Percentiles rank a stretch among this genome's conserved stretches.
Evolutionary conservation across 2,113 vertebrate species (phyloP).

Genomic region (Notarius quadriscutis): DNA sequence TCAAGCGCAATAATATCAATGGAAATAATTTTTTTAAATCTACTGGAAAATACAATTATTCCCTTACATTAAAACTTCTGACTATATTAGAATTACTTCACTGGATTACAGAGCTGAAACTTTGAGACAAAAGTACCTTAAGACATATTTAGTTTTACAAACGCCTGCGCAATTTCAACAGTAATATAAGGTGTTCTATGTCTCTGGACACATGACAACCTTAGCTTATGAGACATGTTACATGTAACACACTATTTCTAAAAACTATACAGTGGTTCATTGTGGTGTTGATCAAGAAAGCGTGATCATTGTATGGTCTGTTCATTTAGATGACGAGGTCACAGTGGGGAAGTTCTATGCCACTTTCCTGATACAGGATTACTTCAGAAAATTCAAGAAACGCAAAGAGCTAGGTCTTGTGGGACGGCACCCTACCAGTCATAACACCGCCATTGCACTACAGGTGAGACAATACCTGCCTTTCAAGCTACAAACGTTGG

Average conservation of each 20-base stretch:
- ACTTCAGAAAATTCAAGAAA: slow-evolving; percentile 99
- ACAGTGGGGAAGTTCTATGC: slow-evolving; percentile 99
- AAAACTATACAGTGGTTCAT: not conserved
- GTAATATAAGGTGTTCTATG: not conserved
- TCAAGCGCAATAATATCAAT: not conserved
- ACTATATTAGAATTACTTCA: slow-evolving; percentile 37
- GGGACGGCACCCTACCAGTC: slow-evolving; percentile 81
- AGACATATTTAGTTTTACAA: not conserved
- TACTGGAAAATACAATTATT: not conserved
- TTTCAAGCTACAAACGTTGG: not conserved
- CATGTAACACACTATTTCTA: not conserved
- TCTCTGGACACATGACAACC: not conserved
- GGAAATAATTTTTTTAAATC: not conserved
- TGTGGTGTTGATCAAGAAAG: slow-evolving; percentile 7
- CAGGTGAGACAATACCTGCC: slow-evolving; percentile 80
- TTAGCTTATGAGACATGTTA: not conserved
- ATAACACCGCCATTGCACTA: slow-evolving; percentile 91
- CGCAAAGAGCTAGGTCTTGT: slow-evolving; percentile 98
- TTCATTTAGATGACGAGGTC: slow-evolving; percentile 98
- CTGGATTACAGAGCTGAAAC: not conserved
- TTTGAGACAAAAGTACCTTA: not conserved
- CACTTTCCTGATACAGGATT: slow-evolving; percentile 99
- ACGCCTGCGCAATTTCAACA: not conserved
- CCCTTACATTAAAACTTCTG: not conserved
- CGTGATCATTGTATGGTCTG: slow-evolving; percentile 82